These are phyloP conservation scores for Drosophila paracracens DNA, from an alignment of 2,888 invertebrate species.

Conservation along the genomic window DNA sequence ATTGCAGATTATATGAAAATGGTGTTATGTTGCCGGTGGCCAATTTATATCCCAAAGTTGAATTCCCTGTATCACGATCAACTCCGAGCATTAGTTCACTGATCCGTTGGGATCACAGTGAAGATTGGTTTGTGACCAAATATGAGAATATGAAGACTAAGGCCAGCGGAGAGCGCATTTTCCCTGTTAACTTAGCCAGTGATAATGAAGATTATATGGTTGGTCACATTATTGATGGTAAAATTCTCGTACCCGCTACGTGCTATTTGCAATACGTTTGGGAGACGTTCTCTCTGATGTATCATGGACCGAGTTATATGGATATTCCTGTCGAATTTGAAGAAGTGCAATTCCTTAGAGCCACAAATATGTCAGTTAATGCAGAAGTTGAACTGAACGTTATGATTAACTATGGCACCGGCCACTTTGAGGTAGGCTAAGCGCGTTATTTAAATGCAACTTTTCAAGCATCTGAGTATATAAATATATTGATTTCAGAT, in stretches of 20 bases:
- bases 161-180: conserved; percentile 88
- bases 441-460: no score
- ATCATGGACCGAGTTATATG: conserved; percentile 87
- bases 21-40: conserved; percentile 91
- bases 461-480: background rate
- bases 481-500: conserved; percentile 84
- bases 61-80: conserved; percentile 93
- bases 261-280: conserved; percentile 92
- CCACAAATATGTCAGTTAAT: conserved; percentile 91
- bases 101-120: conserved; percentile 95
- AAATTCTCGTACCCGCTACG: conserved; percentile 90
- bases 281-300: conserved; percentile 91
- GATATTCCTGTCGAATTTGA: conserved; percentile 93
- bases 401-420: conserved; percentile 87
- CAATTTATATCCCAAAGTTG: conserved; percentile 90
- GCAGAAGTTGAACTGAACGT: conserved; percentile 86
- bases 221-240: conserved; percentile 94
- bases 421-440: conserved; percentile 86
- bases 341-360: conserved; percentile 92
- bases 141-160: conserved; percentile 89
- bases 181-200: conserved; percentile 87
- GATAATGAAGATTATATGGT: conserved; percentile 90
- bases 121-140: conserved; percentile 90
- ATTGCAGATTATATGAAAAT: conserved; percentile 89
- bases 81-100: conserved; percentile 94